Conservation (phyloP, 2,113 vertebrate genomes). For the Climacteris rufus region DNA sequence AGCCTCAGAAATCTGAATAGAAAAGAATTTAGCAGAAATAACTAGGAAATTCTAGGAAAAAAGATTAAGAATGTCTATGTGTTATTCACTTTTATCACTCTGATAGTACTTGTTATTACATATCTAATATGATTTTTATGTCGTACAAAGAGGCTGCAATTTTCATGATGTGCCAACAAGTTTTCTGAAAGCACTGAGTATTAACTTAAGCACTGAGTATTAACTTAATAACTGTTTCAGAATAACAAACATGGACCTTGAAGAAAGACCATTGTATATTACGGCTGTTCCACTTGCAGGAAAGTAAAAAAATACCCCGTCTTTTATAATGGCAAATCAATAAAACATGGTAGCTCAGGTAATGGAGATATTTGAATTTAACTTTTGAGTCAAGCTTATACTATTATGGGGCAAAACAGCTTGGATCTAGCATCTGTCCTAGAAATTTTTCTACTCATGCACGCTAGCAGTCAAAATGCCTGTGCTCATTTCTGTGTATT, state of each 20-base stretch:
- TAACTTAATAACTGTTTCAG: not conserved
- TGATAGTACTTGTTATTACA: not conserved
- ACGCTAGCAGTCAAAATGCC: not conserved
- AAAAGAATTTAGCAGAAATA: not conserved
- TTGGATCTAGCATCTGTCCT: not conserved
- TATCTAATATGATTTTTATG: not conserved
- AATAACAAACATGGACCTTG: fast-evolving
- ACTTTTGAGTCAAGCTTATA: not conserved
- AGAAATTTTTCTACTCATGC: not conserved
- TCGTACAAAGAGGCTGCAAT: not conserved
- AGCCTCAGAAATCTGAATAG: not conserved
- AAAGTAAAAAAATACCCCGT: not conserved
- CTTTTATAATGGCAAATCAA: not conserved
- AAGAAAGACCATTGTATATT: not conserved
- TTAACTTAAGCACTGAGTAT: not conserved
- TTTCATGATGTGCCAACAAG: not conserved
- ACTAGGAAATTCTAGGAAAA: not conserved
- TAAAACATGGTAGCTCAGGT: not conserved
- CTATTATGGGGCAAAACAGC: not conserved
- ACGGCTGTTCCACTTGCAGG: not conserved
- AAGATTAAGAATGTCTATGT: not conserved
- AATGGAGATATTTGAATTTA: not conserved
- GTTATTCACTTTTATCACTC: not conserved
- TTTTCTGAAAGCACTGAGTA: not conserved
- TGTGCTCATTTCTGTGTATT: not conserved